Conservation (phyloP, 1,140 invertebrate genomes). For the Atta texana region DNA sequence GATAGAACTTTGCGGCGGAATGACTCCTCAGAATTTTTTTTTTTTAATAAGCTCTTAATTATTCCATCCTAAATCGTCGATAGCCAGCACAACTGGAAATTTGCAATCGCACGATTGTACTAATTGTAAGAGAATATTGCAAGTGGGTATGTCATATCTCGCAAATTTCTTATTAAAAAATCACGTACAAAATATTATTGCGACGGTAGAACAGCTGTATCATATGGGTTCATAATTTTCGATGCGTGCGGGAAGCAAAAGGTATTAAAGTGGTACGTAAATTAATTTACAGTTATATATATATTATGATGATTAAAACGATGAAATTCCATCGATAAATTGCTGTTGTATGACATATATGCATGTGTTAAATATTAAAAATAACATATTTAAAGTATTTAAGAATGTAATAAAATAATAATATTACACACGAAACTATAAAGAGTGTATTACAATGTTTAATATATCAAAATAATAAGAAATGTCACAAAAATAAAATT, state of each 20-base stretch:
- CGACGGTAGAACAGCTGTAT: not conserved
- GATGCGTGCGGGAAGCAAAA: not conserved
- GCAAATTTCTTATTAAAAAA: not conserved
- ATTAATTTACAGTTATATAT: conserved; percentile 14
- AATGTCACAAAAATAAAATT: not conserved
- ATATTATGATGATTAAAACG: not conserved
- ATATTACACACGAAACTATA: not conserved
- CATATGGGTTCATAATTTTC: conserved; percentile 12
- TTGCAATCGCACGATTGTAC: conserved; percentile 14
- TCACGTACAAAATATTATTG: not conserved
- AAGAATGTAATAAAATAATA: not conserved
- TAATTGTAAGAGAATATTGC: conserved; percentile 9
- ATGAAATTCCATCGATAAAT: conserved; percentile 19
- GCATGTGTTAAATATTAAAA: not conserved
- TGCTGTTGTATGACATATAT: not conserved
- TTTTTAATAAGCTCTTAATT: conserved; percentile 79
- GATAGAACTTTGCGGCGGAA: conserved; percentile 69
- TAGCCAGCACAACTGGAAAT: not conserved
- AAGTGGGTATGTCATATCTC: not conserved
- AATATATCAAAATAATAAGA: conserved; percentile 6
- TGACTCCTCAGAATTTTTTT: conserved; percentile 70
- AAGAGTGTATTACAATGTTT: not conserved
- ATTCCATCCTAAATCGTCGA: conserved; percentile 40
- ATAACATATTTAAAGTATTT: not conserved
- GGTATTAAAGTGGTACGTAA: not conserved